These are phyloP conservation scores for Geotrypetes seraphini DNA, from an alignment of 2,797 vertebrate species.

Conservation along the genomic window DNA sequence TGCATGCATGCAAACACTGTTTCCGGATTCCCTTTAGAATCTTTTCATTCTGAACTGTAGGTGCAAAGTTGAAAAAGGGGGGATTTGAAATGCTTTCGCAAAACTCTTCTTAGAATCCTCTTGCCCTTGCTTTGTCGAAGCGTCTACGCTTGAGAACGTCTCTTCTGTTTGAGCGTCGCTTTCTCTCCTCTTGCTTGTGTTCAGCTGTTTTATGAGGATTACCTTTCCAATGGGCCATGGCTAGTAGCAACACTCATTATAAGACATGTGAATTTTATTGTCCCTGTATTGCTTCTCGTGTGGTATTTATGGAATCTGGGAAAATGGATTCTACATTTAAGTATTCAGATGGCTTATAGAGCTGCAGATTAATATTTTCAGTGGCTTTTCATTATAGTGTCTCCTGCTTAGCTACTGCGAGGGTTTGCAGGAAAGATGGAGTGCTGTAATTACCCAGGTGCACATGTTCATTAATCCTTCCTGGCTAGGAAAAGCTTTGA, in stretches of 20 bases:
- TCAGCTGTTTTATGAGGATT: neutral
- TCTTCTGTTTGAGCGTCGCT: too few relatives aligned
- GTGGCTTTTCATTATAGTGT: conserved; percentile 52
- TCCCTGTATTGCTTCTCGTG: neutral
- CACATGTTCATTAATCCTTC: conserved; percentile 67
- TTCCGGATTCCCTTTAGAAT: too few relatives aligned
- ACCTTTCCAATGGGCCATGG: conserved; percentile 3
- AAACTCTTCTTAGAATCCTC: too few relatives aligned
- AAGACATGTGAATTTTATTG: conserved; percentile 2
- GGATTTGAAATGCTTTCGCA: too few relatives aligned
- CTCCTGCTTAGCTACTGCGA: conserved; percentile 47
- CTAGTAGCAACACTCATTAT: conserved; percentile 6
- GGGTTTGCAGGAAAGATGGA: conserved; percentile 62
- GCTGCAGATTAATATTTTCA: conserved; percentile 55
- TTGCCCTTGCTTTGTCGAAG: too few relatives aligned
- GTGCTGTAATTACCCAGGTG: conserved; percentile 68
- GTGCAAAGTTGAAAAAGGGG: too few relatives aligned
- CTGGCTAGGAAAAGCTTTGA: conserved; percentile 57
- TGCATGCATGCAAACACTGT: too few relatives aligned
- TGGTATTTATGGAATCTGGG: conserved; percentile 26
- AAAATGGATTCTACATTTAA: conserved; percentile 40
- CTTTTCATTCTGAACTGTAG: too few relatives aligned
- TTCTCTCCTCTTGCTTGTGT: too few relatives aligned
- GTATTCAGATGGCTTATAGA: conserved; percentile 43
- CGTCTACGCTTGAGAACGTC: too few relatives aligned